phyloP scores from a whole-genome alignment of 2,113 vertebrate species.

The Antennarius striatus region DNA sequence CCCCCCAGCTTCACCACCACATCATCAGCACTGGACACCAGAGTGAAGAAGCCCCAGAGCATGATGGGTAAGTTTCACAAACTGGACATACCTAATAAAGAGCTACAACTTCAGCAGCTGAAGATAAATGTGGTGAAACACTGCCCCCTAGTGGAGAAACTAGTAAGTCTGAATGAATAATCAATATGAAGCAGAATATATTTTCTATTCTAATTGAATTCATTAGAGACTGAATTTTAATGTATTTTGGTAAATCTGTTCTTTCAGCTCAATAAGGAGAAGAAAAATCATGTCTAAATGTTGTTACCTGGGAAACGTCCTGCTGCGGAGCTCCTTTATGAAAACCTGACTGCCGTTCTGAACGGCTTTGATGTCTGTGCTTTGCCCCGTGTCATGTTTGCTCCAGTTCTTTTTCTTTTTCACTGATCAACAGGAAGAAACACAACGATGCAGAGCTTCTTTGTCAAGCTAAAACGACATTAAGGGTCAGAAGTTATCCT shows the following conservation, averaged over 20 bases:
- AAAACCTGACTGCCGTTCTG: slow-evolving; percentile 98
- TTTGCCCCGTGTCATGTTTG: slow-evolving; percentile 91
- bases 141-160: slow-evolving; percentile 59
- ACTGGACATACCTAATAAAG: background rate
- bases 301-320: slow-evolving; percentile 93
- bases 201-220: background rate
- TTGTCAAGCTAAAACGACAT: background rate
- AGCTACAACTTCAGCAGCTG: no score
- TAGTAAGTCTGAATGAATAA: background rate
- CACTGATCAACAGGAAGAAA: slow-evolving; percentile 77
- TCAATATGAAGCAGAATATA: background rate
- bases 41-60: background rate
- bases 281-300: background rate
- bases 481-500: background rate
- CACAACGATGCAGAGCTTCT: background rate
- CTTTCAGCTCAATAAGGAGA: no score
- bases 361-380: slow-evolving; percentile 90
- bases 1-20: slow-evolving; percentile 89
- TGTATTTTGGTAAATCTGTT: background rate
- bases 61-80: background rate
- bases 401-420: slow-evolving; percentile 98
- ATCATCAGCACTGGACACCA: slow-evolving; percentile 87
- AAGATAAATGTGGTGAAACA: slow-evolving; percentile 25
- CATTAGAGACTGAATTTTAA: background rate
- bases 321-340: slow-evolving; percentile 94